Evolutionary conservation across 2,888 invertebrate species (phyloP), one percentile per base, ranked within the genome.

Genomic region (Epinotia nisella): DNA sequence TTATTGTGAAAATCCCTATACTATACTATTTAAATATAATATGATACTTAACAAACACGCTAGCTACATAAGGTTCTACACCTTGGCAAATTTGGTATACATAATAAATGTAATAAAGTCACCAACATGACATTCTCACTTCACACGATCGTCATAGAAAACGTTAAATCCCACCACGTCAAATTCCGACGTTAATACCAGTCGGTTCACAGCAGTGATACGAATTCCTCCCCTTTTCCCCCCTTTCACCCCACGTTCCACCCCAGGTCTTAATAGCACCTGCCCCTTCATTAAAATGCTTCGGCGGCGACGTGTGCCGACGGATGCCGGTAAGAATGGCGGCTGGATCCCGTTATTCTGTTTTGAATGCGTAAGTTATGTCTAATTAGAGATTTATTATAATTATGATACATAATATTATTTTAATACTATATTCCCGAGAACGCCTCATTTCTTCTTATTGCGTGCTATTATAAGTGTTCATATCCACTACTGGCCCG

Each of bases 261-360:
- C n/a, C n/a, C 41, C 65, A 21, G 21, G 53, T 53, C 60, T 53
- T 61, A 67, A 71, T 67, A 35, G 70, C 49, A 55, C 45, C 56
- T 65, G 65, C 67, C 58, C 65, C 72, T 72, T 72, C 72, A 72
- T 72, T 72, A 72, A 72, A 67, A 7, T 53, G 71, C 56, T 61
- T 60, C 71, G 66, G 41, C 13, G 53, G 19, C 39, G 60, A 60
- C 62, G 67, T 72, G 72, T 62, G 55, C n/a, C 29, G 29, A 13
- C 66, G 72, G 72, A 61, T 55, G 17, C 29, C 19, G 45, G 60
- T 35, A 29, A 71, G 71, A 66, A 65, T 71, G 59, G 65, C 45
- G 45, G 5, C n/a, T 24, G 35, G 35, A 53, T 17, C 7, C 53
- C 21, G 61, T 24, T 60, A 24, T 55, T 15, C 10, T 24, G 56